Conservation (phyloP, 2,113 vertebrate species). For the Collichthys lucidus region DNA sequence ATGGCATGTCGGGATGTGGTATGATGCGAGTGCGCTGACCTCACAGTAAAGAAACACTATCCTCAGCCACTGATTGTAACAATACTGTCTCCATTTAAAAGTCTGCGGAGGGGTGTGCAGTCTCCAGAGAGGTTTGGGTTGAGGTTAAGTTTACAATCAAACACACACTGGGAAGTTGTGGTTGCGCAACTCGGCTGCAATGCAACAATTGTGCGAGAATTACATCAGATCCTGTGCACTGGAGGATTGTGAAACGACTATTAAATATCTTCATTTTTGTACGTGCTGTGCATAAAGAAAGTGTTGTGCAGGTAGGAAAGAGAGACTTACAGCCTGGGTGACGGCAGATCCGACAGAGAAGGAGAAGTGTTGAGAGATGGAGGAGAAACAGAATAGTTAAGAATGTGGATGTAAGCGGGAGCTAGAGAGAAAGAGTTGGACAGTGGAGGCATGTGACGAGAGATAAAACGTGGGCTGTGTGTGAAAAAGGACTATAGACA, state of each 20-base stretch:
- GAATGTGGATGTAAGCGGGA: not conserved
- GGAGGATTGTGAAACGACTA: not conserved
- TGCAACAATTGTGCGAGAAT: conserved; percentile 9
- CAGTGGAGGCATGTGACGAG: conserved; percentile 14
- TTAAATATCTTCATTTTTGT: not conserved
- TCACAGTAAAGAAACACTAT: conserved; percentile 14
- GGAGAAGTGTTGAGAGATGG: conserved; percentile 29
- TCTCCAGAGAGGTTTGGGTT: conserved; percentile 30
- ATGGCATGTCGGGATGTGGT: conserved; percentile 39
- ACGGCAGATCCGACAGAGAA: conserved; percentile 52
- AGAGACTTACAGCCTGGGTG: conserved; percentile 65
- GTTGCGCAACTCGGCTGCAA: conserved; percentile 49
- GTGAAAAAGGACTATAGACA: conserved; percentile 22
- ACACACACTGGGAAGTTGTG: conserved; percentile 34
- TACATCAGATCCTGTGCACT: conserved; percentile 28
- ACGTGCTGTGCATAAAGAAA: not conserved
- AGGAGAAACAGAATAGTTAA: conserved; percentile 43
- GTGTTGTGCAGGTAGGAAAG: conserved; percentile 27
- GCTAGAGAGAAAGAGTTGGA: conserved; percentile 10
- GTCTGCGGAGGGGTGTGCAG: conserved; percentile 21
- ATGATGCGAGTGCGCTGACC: conserved; percentile 20
- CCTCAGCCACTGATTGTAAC: conserved; percentile 28
- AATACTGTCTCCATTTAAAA: not conserved
- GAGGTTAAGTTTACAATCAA: conserved; percentile 38
- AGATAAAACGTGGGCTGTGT: conserved; percentile 30